Evolutionary conservation across 2,797 vertebrate genomes (phyloP), one percentile per base, ranked within the genome.

Genomic region (Tenualosa thibaudeaui): DNA sequence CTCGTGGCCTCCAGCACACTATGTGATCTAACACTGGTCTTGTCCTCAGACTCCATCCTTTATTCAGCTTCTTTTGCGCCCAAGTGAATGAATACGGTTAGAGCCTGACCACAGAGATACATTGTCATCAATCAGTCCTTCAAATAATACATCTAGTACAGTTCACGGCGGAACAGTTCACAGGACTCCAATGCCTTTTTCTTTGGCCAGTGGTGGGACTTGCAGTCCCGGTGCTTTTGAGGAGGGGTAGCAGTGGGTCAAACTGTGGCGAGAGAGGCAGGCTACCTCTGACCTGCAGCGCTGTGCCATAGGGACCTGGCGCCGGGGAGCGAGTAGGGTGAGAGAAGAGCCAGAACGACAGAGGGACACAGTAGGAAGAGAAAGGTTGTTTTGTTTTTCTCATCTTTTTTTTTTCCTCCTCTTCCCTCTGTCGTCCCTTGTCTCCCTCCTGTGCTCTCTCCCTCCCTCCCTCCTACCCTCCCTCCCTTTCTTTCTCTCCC

Each of bases 331-430:
- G 78, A 71, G 84, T 81, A 22, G 54, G 78, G n/a, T 37, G 10
- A 51, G 62, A 62, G 37, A 78, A 85, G 88, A 81, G 81, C 86
- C 46, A 54, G 26, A 10, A 56, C 83, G 82, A 37, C 10, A 43
- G 46, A 31, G 54, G 85, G 83, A 83, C 31, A 53, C 83, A 51
- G 17, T 40, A 13, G 71, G 53, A 83, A 58, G 92, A 88, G 86
- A 90, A 86, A 95, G 95, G 94, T 96, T 93, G 92, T 93, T 97
- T 96, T 96, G 95, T 95, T 96, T 94, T 94, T 94, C 92, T 87
- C 87, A 82, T 84, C 84, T 88, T 84, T 85, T 83, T 81, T 85
- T 68, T 81, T 84, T 82, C 84, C 84, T 85, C 82, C 81, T 85
- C 82, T 83, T 86, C 68, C 82, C 85, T 82, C 78, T 26, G 65